These are phyloP conservation scores for Myotis planiceps DNA, from an alignment of 2,797 vertebrate genomes.

Conservation along the genomic window DNA sequence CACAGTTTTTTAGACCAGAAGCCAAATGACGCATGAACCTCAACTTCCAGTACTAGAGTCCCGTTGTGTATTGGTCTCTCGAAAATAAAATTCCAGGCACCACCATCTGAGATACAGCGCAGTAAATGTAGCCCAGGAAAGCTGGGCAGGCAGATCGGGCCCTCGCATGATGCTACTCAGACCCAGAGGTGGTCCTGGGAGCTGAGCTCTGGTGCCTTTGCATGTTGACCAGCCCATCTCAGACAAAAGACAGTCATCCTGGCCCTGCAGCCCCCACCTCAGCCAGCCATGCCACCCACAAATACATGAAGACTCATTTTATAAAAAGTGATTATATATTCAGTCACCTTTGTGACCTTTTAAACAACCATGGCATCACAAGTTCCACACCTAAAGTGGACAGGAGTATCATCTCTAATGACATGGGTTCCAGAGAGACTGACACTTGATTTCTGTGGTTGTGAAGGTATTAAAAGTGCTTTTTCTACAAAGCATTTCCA, in stretches of 20 bases:
- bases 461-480: not conserved
- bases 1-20: not conserved
- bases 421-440: not conserved
- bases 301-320: not conserved
- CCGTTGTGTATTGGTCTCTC: not conserved
- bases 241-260: not conserved
- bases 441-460: not conserved
- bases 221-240: not conserved
- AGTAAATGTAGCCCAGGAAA: not conserved
- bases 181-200: not conserved
- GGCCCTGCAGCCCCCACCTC: not conserved
- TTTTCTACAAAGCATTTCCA: constrained; percentile 43
- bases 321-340: not conserved
- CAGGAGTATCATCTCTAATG: not conserved
- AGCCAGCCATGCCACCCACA: not conserved
- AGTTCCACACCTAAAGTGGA: not conserved
- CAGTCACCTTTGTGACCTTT: not conserved
- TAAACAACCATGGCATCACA: not conserved
- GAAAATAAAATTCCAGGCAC: constrained; percentile 29
- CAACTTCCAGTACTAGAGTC: not conserved
- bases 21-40: not conserved
- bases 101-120: not conserved
- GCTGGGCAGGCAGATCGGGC: not conserved
- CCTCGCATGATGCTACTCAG: not conserved
- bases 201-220: not conserved